Base-by-base conservation (phyloP, 2,797 vertebrate genomes). In the Sparidentex hasta region DNA sequence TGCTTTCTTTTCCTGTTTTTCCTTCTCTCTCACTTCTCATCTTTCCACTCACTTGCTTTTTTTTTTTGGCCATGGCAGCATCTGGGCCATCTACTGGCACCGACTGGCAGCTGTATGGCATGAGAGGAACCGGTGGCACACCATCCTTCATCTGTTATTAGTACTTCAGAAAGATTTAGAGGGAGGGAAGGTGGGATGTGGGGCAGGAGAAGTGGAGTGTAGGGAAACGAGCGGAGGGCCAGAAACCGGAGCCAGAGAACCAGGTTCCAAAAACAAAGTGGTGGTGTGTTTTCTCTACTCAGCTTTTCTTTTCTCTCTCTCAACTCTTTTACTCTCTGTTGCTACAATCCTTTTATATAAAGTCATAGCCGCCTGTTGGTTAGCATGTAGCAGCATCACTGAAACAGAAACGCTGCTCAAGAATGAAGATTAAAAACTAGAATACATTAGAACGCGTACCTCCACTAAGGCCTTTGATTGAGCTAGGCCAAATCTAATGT, bases 191-290 rank as follows among this genome's bases (percentile, higher is more conserved):
- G 81, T 76, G 80, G 87, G 80, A 80, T 83, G 65, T 76, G 85
- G 47, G 69, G 80, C 56, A 69, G 62, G 61, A 67, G 71, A 76
- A 56, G 59, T 75, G 63, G 59, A 83, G 73, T 8, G 78, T 23
- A 77, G 73, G 76, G 83, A 85, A 92, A 87, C 27, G 3, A 78
- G 64, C 18, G 5, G 44, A 78, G 51, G 41, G 84, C 88, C 84
- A 88, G 81, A 71, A 82, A 72, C 76, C 68, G 51, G 78, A 89
- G 86, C 90, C 87, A 90, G 82, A 82, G 71, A 85, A 62, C 71
- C 83, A 81, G 77, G 70, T 90, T 92, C 87, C 88, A 88, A 90
- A 92, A 93, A 90, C 86, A 91, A 90, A 93, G 84, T 85, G 76
- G 63, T 78, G 77, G 70, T 76, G 81, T 91, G 76, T 81, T 87